Percentiles rank a stretch among this genome's conserved stretches.
Evolutionary conservation across 1,140 invertebrate species (phyloP).

Genomic region (Schlechtendalia chinensis): DNA sequence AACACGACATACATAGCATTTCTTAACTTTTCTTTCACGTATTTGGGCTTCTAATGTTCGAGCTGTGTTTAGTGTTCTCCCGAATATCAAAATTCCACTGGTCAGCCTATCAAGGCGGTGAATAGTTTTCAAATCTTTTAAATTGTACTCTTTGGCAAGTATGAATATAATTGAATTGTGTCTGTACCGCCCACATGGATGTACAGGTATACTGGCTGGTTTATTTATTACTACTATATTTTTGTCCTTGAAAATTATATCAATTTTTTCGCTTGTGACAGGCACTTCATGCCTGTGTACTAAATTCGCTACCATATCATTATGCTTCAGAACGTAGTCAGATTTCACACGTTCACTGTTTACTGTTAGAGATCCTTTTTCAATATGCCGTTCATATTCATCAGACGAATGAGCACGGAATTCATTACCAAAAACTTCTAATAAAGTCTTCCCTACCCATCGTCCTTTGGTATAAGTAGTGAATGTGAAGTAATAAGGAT

Average conservation of each 20-base stretch:
- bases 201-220: slow-evolving; percentile 90
- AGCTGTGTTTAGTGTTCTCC: slow-evolving; percentile 85
- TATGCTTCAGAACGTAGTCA: slow-evolving; percentile 89
- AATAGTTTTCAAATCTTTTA: slow-evolving; percentile 90
- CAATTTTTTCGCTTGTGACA: slow-evolving; percentile 87
- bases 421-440: slow-evolving; percentile 91
- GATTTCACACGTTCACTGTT: slow-evolving; percentile 90
- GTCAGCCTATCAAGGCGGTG: slow-evolving; percentile 89
- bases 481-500: slow-evolving; percentile 97
- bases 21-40: slow-evolving; percentile 80
- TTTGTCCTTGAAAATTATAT: slow-evolving; percentile 94
- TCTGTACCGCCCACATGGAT: slow-evolving; percentile 93
- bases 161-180: slow-evolving; percentile 96
- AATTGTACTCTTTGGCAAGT: slow-evolving; percentile 90
- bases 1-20: slow-evolving; percentile 96
- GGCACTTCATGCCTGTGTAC: slow-evolving; percentile 98
- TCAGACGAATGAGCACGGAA: slow-evolving; percentile 89
- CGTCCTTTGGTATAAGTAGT: slow-evolving; percentile 95
- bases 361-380: slow-evolving; percentile 86
- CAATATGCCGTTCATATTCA: slow-evolving; percentile 86
- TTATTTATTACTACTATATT: slow-evolving; percentile 99
- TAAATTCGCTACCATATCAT: slow-evolving; percentile 90
- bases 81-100: slow-evolving; percentile 90
- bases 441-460: slow-evolving; percentile 91
- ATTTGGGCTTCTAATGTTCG: slow-evolving; percentile 92